Evolutionary conservation across 2,797 vertebrate genomes (phyloP).

Genomic region (Perdix hodgsoniae): DNA sequence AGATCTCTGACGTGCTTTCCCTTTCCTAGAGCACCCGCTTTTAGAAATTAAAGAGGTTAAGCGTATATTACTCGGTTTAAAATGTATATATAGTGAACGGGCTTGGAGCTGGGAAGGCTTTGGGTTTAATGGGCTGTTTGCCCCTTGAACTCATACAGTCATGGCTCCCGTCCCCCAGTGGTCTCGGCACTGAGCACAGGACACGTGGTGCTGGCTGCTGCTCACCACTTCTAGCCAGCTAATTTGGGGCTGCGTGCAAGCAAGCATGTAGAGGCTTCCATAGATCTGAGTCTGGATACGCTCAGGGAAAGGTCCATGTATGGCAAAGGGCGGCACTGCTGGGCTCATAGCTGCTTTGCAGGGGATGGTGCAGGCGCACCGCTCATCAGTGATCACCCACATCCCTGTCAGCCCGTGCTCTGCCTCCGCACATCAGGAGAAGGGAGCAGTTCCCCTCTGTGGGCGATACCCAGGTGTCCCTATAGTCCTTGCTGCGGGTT

Average conservation of each 20-base stretch:
- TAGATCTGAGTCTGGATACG: background rate
- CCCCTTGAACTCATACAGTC: background rate
- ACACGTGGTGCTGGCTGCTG: background rate
- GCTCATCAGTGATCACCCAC: background rate
- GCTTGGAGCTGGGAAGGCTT: background rate
- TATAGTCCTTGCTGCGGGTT: background rate
- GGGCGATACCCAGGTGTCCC: background rate
- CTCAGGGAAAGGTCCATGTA: background rate
- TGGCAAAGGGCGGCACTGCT: background rate
- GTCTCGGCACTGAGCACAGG: background rate
- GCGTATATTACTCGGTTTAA: constrained; percentile 48
- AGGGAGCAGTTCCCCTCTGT: background rate
- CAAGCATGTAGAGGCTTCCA: background rate
- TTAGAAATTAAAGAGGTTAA: constrained; percentile 72
- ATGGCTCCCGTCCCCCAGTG: background rate
- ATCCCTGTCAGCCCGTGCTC: background rate
- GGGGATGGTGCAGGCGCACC: accelerated
- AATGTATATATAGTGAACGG: constrained; percentile 35
- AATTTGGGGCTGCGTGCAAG: background rate
- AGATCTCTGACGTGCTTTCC: constrained; percentile 54
- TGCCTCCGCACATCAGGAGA: background rate
- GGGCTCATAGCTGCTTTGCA: accelerated
- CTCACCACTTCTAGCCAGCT: background rate
- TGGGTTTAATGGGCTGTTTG: background rate
- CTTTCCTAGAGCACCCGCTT: constrained; percentile 66